Evolutionary conservation across 2,113 vertebrate species (phyloP), one percentile per base, ranked within the genome.

Genomic region (Nyctereutes procyonoides): DNA sequence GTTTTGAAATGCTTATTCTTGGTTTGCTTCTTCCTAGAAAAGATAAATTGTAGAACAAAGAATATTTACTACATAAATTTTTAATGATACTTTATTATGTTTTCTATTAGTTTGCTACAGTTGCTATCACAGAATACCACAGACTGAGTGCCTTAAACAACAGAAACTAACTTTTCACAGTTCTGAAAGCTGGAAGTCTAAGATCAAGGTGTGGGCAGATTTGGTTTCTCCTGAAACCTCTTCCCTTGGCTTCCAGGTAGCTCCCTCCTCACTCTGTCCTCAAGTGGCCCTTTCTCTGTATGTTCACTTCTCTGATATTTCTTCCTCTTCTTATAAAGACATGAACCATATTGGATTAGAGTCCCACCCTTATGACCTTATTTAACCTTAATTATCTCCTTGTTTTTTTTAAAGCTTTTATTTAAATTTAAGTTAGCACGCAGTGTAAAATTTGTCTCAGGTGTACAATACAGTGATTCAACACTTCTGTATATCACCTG

Each of bases 61-160:
- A 90, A 69, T 90, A 90, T 88, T 96, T 90, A 60, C n/a, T 26
- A 88, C 81, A 38, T 96, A 89, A 55, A 58, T 88, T 91, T 65
- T 84, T 80, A 95, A 53, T 71, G 67, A 86, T 2, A 28, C 17
- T 84, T 73, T 55, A 63, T 95, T 80, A 69, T 20, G 4, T 88
- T 22, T 73, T 56, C 6, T 12, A 12, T 89, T 95, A 32, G 9
- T 79, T 93, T 93, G 55, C 19, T 83, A 83, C 85, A 12, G 43
- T 53, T 67, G 16, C 88, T 24, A 35, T 71, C 88, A 51, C 65
- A 65, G 84, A 96, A 73, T 86, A 38, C 30, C 62, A 84, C 32
- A 88, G 77, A n/a, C 32, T 8, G 28, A 24, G 3, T 56, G 7
- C 38, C 22, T 79, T n/a, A 58, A 30, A 55, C 63, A 92, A 30